Conservation (phyloP, 1,140 invertebrate genomes). For the Neuroterus valhalla region DNA sequence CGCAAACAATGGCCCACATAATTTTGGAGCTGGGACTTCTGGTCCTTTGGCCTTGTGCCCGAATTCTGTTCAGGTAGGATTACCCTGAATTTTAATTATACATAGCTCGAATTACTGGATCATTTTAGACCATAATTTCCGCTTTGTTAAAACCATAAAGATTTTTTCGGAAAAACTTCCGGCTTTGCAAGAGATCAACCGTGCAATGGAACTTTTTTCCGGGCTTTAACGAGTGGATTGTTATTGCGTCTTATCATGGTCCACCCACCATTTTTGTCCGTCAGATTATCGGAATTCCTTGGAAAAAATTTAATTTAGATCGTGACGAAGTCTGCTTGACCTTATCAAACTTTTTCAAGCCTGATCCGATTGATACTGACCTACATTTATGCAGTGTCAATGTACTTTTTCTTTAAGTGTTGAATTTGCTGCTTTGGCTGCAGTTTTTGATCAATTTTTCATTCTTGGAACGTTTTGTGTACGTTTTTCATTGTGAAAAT, state of each 20-base stretch:
- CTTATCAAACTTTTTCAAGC: slow-evolving; percentile 2
- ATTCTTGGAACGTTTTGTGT: neutral
- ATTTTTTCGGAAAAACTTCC: neutral
- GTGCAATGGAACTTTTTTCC: neutral
- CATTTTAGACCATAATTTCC: neutral
- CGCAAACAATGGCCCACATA: neutral
- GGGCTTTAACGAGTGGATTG: neutral
- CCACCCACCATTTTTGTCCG: neutral
- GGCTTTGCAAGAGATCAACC: neutral
- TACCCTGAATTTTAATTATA: neutral
- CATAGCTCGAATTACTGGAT: neutral
- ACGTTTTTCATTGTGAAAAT: no score
- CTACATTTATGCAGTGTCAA: neutral
- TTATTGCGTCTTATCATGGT: neutral
- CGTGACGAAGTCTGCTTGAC: slow-evolving; percentile 16
- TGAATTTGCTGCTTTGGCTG: no score
- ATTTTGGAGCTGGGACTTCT: neutral
- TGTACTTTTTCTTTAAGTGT: no score
- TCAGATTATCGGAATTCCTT: neutral
- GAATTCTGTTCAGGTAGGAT: neutral
- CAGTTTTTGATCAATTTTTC: no score
- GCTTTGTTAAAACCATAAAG: neutral
- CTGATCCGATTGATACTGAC: slow-evolving; percentile 1
- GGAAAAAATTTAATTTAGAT: neutral
- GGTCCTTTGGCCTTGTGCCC: slow-evolving; percentile 4